Evolutionary conservation across 2,113 vertebrate species (phyloP).

Genomic region (Spheniscus mendiculus): DNA sequence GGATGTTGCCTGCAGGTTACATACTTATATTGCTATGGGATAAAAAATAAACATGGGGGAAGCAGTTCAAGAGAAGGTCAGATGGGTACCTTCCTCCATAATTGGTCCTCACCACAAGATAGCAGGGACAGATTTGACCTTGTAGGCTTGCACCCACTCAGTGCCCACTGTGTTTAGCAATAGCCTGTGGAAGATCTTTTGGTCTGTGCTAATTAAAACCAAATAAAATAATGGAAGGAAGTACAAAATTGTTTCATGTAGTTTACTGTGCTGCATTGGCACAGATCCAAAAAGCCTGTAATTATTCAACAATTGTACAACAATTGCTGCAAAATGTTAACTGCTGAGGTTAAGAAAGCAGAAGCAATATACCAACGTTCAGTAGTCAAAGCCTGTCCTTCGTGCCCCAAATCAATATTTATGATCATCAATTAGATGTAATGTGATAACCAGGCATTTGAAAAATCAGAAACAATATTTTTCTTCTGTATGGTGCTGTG

Average conservation of each 20-base stretch:
- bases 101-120: neutral
- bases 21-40: neutral
- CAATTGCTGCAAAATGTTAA: neutral
- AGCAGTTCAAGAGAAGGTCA: neutral
- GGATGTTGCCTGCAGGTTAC: neutral
- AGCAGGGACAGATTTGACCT: neutral
- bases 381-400: neutral
- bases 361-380: neutral
- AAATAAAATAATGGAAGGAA: neutral
- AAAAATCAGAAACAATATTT: neutral
- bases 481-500: neutral
- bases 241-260: neutral
- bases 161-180: neutral
- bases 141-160: no score
- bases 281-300: neutral
- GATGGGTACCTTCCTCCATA: neutral
- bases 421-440: neutral
- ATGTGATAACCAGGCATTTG: neutral
- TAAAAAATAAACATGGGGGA: neutral
- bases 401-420: neutral
- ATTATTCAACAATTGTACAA: neutral
- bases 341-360: neutral
- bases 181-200: neutral
- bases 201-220: neutral
- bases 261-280: neutral